A percentile compares a stretch with the other conserved stretches of the same genome.
Evolutionary conservation across 2,113 vertebrate species (phyloP).

Genomic region (Epinephelus moara): DNA sequence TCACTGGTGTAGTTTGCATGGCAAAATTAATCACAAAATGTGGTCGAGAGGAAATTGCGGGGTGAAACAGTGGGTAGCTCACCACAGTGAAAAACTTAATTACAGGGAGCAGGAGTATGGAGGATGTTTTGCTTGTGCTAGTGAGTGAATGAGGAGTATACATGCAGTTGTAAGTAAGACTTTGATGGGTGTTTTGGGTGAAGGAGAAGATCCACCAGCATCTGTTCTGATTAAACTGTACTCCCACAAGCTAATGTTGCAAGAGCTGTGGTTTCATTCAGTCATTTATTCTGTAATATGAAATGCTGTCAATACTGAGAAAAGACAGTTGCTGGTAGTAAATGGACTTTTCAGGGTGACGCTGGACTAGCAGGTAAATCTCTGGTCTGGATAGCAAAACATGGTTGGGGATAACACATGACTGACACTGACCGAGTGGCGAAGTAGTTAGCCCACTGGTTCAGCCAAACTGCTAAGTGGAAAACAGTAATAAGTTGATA

Average conservation of each 20-base stretch:
- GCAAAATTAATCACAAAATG: slow-evolving; percentile 46
- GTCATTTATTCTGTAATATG: neutral
- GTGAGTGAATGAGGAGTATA: slow-evolving; percentile 3
- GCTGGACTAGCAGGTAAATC: neutral
- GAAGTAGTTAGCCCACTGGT: neutral
- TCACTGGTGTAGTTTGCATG: slow-evolving; percentile 3
- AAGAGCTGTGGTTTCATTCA: neutral
- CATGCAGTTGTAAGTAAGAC: slow-evolving; percentile 19
- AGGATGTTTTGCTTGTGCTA: slow-evolving; percentile 33
- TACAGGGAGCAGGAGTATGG: slow-evolving; percentile 35
- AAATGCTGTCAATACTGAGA: neutral
- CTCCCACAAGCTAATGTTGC: neutral
- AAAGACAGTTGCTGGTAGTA: neutral
- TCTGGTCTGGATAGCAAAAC: neutral
- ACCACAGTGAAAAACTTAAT: slow-evolving; percentile 39
- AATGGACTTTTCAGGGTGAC: neutral
- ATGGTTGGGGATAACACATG: neutral
- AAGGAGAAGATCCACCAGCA: slow-evolving; percentile 14
- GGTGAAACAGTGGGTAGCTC: slow-evolving; percentile 24
- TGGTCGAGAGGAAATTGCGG: slow-evolving; percentile 12
- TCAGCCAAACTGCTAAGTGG: too few relatives aligned
- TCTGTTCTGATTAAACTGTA: slow-evolving; percentile 22
- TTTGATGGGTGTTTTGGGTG: slow-evolving; percentile 11
- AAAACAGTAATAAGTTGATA: neutral
- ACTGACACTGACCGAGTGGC: neutral